These are phyloP conservation scores for Drosophila nigromelanica DNA, from an alignment of 1,140 invertebrate species.

Conservation along the genomic window DNA sequence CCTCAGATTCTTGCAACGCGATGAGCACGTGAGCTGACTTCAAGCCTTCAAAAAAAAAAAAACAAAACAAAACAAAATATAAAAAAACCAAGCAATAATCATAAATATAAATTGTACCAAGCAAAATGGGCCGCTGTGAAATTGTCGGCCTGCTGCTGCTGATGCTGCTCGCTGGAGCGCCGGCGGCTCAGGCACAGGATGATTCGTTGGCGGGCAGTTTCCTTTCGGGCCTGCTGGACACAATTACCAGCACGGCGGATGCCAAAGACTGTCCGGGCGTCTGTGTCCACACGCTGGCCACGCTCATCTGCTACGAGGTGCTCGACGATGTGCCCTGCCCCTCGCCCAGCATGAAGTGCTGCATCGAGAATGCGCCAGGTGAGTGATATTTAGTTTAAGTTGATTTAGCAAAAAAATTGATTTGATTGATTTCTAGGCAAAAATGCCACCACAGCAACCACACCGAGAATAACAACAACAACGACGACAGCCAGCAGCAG, in stretches of 20 bases:
- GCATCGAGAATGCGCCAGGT: constrained; percentile 88
- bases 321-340: constrained; percentile 92
- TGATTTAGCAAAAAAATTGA: too few species aligned
- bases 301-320: constrained; percentile 92
- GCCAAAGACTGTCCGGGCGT: constrained; percentile 93
- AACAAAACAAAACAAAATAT: neutral
- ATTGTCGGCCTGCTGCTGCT: constrained; percentile 36
- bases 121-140: neutral
- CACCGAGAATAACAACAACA: constrained; percentile 72
- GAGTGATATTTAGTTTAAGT: constrained; percentile 59
- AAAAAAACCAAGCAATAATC: constrained; percentile 5
- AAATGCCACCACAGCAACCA: constrained; percentile 58
- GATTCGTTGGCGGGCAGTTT: constrained; percentile 91
- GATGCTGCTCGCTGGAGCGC: neutral
- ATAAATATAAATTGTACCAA: constrained; percentile 6
- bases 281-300: constrained; percentile 92
- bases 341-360: constrained; percentile 91
- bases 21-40: constrained; percentile 61
- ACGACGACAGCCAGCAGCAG: constrained; percentile 72
- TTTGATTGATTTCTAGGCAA: constrained; percentile 39
- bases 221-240: constrained; percentile 91
- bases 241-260: constrained; percentile 92
- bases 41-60: too few species aligned
- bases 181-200: constrained; percentile 85
- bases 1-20: constrained; percentile 56